Conservation (phyloP, 2,113 vertebrate species). For the Chamaetylas fuelleborni region DNA sequence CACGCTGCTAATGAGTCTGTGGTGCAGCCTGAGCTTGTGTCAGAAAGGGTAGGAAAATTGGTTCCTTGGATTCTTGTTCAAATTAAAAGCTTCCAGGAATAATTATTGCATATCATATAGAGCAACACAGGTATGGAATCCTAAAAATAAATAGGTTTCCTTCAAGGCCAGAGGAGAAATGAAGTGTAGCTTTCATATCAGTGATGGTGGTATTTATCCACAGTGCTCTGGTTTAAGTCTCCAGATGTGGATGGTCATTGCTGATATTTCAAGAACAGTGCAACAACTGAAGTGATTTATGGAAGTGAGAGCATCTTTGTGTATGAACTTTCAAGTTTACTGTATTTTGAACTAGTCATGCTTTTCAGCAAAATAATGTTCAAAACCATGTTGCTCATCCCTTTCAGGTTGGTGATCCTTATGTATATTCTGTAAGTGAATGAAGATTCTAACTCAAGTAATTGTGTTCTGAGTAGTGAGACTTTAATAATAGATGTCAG, state of each 20-base stretch:
- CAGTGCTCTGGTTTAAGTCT: not conserved
- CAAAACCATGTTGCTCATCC: not conserved
- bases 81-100: not conserved
- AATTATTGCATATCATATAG: not conserved
- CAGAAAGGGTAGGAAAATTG: not conserved
- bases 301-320: not conserved
- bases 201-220: not conserved
- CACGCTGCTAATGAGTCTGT: accelerated
- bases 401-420: not conserved
- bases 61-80: accelerated
- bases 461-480: not conserved
- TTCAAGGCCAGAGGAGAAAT: not conserved
- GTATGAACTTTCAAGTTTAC: not conserved
- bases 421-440: not conserved
- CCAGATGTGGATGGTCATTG: not conserved
- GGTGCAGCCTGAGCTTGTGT: not conserved
- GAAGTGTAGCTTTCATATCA: not conserved
- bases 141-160: not conserved
- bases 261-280: not conserved
- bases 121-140: not conserved
- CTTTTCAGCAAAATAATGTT: not conserved
- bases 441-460: not conserved
- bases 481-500: not conserved
- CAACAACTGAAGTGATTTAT: not conserved
- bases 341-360: not conserved